Conservation (phyloP, 2,113 vertebrate genomes). For the Sisor rabdophorus region DNA sequence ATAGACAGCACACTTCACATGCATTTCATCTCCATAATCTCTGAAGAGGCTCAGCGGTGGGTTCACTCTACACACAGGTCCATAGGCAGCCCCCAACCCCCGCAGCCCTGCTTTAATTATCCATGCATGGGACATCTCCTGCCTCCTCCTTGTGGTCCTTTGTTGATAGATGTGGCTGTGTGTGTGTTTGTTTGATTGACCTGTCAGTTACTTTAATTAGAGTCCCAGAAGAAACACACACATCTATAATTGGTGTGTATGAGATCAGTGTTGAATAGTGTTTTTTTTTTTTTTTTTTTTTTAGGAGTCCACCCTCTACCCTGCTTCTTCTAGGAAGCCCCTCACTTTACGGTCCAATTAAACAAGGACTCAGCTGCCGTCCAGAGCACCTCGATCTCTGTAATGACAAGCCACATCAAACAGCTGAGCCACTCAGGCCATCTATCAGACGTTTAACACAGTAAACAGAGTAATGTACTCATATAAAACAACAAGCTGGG, state of each 20-base stretch:
- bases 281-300: too few relatives aligned
- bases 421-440: slow-evolving; percentile 15
- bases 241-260: slow-evolving; percentile 18
- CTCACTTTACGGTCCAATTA: slow-evolving; percentile 22
- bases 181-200: slow-evolving; percentile 42
- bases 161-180: slow-evolving; percentile 22
- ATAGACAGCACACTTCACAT: slow-evolving; percentile 8
- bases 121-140: slow-evolving; percentile 5
- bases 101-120: neutral
- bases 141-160: slow-evolving; percentile 20
- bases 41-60: slow-evolving; percentile 45
- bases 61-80: slow-evolving; percentile 21
- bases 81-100: slow-evolving; percentile 5
- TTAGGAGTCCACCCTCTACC: slow-evolving; percentile 9
- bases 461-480: too few relatives aligned
- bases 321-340: slow-evolving; percentile 12
- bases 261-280: slow-evolving; percentile 20
- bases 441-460: neutral
- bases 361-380: slow-evolving; percentile 32
- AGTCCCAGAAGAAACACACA: slow-evolving; percentile 5
- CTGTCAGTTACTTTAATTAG: slow-evolving; percentile 47
- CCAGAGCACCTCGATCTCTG: neutral
- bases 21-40: slow-evolving; percentile 41
- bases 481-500: too few relatives aligned
- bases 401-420: slow-evolving; percentile 27